Conservation (phyloP, 2,888 invertebrate species). For the Timema cristinae region DNA sequence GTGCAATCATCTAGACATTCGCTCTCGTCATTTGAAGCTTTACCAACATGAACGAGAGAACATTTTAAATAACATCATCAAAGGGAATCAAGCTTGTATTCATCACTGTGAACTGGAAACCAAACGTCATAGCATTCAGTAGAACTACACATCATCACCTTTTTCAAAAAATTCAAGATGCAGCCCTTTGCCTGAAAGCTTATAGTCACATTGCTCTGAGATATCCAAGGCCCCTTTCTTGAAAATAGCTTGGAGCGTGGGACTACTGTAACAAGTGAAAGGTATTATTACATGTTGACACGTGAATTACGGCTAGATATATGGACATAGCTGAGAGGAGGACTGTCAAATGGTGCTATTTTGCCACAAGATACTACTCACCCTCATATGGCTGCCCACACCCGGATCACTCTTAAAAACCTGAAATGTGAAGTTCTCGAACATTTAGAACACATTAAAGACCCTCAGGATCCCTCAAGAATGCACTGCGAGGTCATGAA, state of each 20-base stretch:
- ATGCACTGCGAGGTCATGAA: not conserved
- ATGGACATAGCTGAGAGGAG: not conserved
- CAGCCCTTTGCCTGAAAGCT: conserved; percentile 2
- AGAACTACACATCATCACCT: not conserved
- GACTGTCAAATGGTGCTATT: not conserved
- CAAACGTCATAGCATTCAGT: not conserved
- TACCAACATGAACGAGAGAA: too few species aligned
- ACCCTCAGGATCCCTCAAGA: not conserved
- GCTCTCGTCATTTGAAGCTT: too few species aligned
- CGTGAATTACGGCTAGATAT: too few species aligned
- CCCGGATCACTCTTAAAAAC: too few species aligned
- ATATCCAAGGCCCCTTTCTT: not conserved
- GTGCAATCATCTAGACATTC: too few species aligned
- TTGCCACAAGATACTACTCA: not conserved
- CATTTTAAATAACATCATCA: too few species aligned
- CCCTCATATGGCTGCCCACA: not conserved
- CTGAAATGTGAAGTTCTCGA: not conserved
- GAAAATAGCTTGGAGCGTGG: not conserved
- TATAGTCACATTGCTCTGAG: too few species aligned
- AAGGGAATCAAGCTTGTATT: not conserved
- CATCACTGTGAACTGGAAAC: not conserved
- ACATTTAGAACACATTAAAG: not conserved
- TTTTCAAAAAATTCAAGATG: not conserved
- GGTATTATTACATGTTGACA: not conserved
- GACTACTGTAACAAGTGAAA: not conserved